Base-by-base conservation (phyloP, 2,797 vertebrate genomes). In the Tenualosa ilisha region DNA sequence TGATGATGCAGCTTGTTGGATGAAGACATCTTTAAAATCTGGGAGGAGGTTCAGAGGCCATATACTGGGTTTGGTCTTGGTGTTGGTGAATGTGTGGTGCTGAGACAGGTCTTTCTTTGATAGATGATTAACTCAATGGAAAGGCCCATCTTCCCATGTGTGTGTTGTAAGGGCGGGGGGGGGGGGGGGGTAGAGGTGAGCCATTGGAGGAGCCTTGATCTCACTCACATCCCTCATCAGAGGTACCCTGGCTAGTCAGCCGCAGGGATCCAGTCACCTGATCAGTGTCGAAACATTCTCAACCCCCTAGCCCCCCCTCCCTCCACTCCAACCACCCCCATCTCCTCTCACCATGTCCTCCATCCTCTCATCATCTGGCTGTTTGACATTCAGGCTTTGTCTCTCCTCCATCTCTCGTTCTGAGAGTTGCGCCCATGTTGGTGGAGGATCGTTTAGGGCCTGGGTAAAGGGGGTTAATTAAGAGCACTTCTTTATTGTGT, bases 211-310 rank as follows among this genome's bases (percentile, higher is more conserved):
- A 37, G 24, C 85, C 88, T 87, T 82, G 84, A 90, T 89, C 87
- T 81, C 85, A 82, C 43, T 59, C 85, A 85, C 72, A 81, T 89
- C 86, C 53, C 84, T 89, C 84, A 85, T 83, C 82, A 51, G 49
- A 37, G 51, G 40, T 65, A 75, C 82, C 11, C 81, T 40, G 82
- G 51, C 43, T n/a, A 9, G 54, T 20, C 59, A 46, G 26, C 63
- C 26, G 12, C 63, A 56, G 82, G 86, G 61, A 68, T 81, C 75
- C 86, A 82, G 85, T 81, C 72, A 85, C 85, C 82, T 65, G 84
- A 85, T 88, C 11, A 49, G 81, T 46, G 24, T 61, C 53, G 65
- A 86, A 84, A 81, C 83, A 84, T 83, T 85, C 72, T 85, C 86
- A 54, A 54, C 22, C 22, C 6, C 59, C 81, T 24, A 86, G 82